phyloP scores from a whole-genome alignment of 1,140 invertebrate species.

The Pogonomyrmex californicus region DNA sequence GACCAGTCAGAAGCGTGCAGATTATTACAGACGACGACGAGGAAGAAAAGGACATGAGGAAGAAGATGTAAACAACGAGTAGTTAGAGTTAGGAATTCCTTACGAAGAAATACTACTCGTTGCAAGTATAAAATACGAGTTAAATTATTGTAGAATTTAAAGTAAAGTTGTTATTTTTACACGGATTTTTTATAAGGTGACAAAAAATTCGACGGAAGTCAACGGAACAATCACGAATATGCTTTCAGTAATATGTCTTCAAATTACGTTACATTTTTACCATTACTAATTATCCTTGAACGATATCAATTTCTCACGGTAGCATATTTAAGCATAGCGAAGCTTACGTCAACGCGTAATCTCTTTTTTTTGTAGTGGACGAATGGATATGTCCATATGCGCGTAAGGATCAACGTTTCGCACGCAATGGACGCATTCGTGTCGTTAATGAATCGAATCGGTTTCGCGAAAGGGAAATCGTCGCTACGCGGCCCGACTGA shows the following conservation, averaged over 20 bases:
- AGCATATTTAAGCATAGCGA: constrained; percentile 37
- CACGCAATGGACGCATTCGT: constrained; percentile 46
- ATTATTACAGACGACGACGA: constrained; percentile 81
- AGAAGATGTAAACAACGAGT: constrained; percentile 79
- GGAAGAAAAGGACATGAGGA: constrained; percentile 81
- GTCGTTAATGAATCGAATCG: constrained; percentile 69
- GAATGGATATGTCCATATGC: constrained; percentile 46
- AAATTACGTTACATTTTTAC: neutral
- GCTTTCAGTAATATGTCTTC: constrained; percentile 10
- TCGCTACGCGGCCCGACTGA: constrained; percentile 60
- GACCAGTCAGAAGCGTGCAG: constrained; percentile 83
- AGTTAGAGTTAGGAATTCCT: constrained; percentile 26
- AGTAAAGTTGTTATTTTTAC: neutral
- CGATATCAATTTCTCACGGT: constrained; percentile 2
- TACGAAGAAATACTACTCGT: neutral
- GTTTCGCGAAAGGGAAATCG: constrained; percentile 72
- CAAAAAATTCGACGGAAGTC: neutral
- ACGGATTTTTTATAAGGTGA: constrained; percentile 1
- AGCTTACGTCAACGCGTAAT: constrained; percentile 46
- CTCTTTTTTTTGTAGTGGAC: constrained; percentile 11
- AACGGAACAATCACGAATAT: neutral
- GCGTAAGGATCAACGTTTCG: constrained; percentile 1
- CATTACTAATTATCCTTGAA: constrained; percentile 34
- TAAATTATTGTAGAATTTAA: constrained; percentile 53
- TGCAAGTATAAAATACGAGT: constrained; percentile 7